Evolutionary conservation across 2,888 invertebrate species (phyloP).

Genomic region (Meiosimyza platycephala): DNA sequence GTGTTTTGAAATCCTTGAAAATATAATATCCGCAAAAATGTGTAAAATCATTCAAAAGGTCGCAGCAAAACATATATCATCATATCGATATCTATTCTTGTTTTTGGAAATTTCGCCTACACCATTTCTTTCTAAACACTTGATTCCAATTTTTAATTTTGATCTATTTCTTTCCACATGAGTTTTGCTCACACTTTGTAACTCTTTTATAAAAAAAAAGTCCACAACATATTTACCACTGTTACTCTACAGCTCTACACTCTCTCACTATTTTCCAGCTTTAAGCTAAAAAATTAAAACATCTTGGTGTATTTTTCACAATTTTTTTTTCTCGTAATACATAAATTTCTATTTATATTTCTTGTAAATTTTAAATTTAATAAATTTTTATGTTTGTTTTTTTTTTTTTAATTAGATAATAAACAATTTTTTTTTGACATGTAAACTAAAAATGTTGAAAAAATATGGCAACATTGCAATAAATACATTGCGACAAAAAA

Average conservation of each 20-base stretch:
- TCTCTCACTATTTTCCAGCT: not conserved
- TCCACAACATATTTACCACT: not conserved
- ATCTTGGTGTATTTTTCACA: not conserved
- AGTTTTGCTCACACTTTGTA: too few relatives aligned
- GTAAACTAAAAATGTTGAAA: constrained; percentile 42
- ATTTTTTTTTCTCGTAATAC: constrained; percentile 10
- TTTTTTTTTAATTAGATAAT: constrained; percentile 43
- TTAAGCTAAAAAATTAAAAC: too few relatives aligned
- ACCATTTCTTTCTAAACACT: too few relatives aligned
- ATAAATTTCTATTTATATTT: constrained; percentile 31
- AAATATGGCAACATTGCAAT: constrained; percentile 52
- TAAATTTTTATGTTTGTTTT: constrained; percentile 41
- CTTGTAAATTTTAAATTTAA: constrained; percentile 31
- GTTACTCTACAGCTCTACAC: not conserved
- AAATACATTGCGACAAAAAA: constrained; percentile 52
- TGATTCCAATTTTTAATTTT: too few relatives aligned
- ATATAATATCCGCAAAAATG: too few relatives aligned
- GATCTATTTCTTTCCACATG: too few relatives aligned
- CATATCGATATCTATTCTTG: too few relatives aligned
- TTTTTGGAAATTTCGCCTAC: too few relatives aligned
- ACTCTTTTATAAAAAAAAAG: too few relatives aligned
- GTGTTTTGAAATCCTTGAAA: too few relatives aligned
- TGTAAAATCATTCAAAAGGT: too few relatives aligned
- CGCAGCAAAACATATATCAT: too few relatives aligned
- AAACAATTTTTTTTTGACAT: constrained; percentile 42